These are phyloP conservation scores for Gymnocheta viridis DNA, from an alignment of 2,888 invertebrate species.

Conservation along the genomic window DNA sequence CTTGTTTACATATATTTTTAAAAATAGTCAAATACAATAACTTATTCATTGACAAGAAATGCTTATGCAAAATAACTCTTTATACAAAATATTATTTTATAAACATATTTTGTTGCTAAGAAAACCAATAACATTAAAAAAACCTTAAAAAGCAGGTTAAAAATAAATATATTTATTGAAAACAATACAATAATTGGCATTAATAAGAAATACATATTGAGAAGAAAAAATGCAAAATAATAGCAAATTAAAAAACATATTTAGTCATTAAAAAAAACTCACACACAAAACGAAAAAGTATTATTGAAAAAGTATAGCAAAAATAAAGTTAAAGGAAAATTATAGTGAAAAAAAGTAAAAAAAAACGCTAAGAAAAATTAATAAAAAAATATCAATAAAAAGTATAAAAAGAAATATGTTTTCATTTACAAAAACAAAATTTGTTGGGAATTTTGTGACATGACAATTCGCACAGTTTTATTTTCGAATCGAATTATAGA, in stretches of 20 bases:
- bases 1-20: constrained; percentile 8
- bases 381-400: constrained; percentile 36
- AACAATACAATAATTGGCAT: constrained; percentile 66
- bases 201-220: neutral
- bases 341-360: constrained; percentile 27
- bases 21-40: constrained; percentile 50
- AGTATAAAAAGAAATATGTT: neutral
- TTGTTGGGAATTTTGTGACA: no score
- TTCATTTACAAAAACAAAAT: no score
- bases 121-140: constrained; percentile 9
- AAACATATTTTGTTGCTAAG: constrained; percentile 55
- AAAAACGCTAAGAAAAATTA: constrained; percentile 46
- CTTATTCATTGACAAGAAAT: constrained; percentile 51
- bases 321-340: constrained; percentile 52
- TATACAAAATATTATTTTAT: constrained; percentile 53
- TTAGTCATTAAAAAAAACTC: constrained; percentile 28
- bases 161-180: constrained; percentile 48
- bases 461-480: no score
- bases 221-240: constrained; percentile 16
- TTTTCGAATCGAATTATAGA: no score
- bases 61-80: constrained; percentile 56
- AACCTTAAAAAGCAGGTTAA: neutral
- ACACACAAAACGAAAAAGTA: constrained; percentile 53
- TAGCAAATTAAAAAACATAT: constrained; percentile 46
- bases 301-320: constrained; percentile 59